These are phyloP conservation scores for Cottus gobio DNA, from an alignment of 2,113 vertebrate genomes.

Conservation along the genomic window DNA sequence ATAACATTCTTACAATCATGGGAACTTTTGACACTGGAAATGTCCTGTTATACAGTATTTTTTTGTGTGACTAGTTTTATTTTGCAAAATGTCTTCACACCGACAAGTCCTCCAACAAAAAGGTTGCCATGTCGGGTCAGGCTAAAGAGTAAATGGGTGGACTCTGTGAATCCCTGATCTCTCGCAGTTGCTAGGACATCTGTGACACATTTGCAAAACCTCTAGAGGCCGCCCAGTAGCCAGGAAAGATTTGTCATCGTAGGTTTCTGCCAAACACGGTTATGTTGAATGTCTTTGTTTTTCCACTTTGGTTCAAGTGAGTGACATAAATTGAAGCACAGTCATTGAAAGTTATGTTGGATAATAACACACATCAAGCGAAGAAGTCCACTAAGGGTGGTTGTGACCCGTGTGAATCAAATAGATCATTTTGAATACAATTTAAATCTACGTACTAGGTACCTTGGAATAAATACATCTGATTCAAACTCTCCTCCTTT, in stretches of 20 bases:
- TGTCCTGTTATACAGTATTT: neutral
- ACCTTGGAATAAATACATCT: no score
- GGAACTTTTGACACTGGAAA: neutral
- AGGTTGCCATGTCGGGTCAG: neutral
- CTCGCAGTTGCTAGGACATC: constrained; percentile 28
- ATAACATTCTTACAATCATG: neutral
- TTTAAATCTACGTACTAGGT: neutral
- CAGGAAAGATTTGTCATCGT: neutral
- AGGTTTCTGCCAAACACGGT: neutral
- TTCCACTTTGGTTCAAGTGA: neutral
- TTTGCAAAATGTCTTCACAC: neutral
- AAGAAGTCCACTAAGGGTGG: neutral
- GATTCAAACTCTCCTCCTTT: no score
- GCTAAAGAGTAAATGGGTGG: neutral
- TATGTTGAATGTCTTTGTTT: neutral
- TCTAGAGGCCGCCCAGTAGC: neutral
- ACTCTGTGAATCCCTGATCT: neutral
- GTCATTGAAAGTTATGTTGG: neutral
- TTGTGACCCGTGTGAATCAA: no score
- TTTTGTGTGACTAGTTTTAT: neutral
- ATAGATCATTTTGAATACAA: no score
- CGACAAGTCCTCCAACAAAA: neutral
- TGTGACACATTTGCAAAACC: constrained; percentile 31
- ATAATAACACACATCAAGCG: neutral
- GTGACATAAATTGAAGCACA: neutral